Conservation (phyloP, 2,113 vertebrate species). For the Cavia aperea region DNA sequence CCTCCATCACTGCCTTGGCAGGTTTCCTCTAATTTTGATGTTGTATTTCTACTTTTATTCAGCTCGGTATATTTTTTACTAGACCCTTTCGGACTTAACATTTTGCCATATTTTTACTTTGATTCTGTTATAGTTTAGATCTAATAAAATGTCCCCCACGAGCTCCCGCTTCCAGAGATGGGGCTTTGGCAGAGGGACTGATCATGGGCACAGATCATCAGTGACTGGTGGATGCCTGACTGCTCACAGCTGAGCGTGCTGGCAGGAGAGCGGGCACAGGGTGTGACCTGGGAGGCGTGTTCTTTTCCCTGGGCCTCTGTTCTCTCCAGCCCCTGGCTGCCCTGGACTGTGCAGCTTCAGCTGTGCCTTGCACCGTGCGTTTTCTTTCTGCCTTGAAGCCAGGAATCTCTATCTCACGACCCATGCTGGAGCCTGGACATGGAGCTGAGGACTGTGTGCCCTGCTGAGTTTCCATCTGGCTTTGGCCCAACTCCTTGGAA, state of each 20-base stretch:
- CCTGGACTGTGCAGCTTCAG: background rate
- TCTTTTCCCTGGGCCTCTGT: background rate
- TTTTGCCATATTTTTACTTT: background rate
- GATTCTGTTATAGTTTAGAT: background rate
- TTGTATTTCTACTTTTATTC: background rate
- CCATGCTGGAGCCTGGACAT: background rate
- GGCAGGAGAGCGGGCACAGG: background rate
- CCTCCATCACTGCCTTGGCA: background rate
- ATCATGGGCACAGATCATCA: background rate
- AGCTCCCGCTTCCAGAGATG: background rate
- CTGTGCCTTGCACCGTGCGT: background rate
- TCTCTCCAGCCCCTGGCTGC: background rate
- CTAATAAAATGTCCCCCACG: background rate
- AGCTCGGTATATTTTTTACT: background rate
- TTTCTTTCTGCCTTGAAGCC: background rate
- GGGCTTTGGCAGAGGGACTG: background rate
- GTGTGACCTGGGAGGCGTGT: background rate
- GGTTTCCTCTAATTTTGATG: background rate
- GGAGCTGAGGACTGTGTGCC: background rate
- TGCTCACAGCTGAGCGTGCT: background rate
- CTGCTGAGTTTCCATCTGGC: background rate
- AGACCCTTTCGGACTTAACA: background rate
- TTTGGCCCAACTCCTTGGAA: background rate
- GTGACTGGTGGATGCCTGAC: background rate
- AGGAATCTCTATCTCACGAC: background rate